Percentiles rank a stretch among this genome's conserved stretches.
Conservation (phyloP, 2,113 vertebrate species). For the Nansenia antarctica region DNA sequence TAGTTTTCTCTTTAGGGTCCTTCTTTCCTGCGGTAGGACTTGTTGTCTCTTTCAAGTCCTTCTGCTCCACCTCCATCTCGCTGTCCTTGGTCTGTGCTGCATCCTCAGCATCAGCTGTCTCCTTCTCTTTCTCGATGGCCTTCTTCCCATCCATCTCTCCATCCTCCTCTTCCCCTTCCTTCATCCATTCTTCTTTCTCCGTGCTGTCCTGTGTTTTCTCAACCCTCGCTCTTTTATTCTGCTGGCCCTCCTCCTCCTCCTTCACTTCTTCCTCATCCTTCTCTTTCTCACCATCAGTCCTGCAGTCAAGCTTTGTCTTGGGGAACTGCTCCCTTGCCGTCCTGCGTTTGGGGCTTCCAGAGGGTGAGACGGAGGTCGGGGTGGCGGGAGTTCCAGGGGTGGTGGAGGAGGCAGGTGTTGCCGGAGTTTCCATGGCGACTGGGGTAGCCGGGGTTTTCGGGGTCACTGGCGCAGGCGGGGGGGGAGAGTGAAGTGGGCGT, state of each 20-base stretch:
- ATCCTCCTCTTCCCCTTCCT: slow-evolving; percentile 51
- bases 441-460: slow-evolving; percentile 44
- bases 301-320: slow-evolving; percentile 76
- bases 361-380: slow-evolving; percentile 64
- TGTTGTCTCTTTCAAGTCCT: slow-evolving; percentile 11
- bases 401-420: slow-evolving; percentile 24
- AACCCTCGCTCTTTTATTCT: slow-evolving; percentile 34
- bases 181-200: slow-evolving; percentile 54
- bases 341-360: slow-evolving; percentile 77
- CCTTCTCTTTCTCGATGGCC: not conserved
- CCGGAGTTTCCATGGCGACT: slow-evolving; percentile 13
- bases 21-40: slow-evolving; percentile 25
- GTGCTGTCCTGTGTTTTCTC: slow-evolving; percentile 28
- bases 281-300: slow-evolving; percentile 35
- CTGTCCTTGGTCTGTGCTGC: slow-evolving; percentile 20
- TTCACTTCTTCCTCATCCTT: slow-evolving; percentile 37
- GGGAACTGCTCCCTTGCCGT: slow-evolving; percentile 90
- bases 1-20: not conserved
- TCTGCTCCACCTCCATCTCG: slow-evolving; percentile 35
- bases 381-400: slow-evolving; percentile 58
- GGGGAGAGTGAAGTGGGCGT: slow-evolving; percentile 48
- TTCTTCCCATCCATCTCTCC: slow-evolving; percentile 1
- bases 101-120: slow-evolving; percentile 1
- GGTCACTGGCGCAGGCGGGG: slow-evolving; percentile 34
- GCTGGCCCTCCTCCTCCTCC: slow-evolving; percentile 15